Percentiles rank a stretch among this genome's conserved stretches.
These are phyloP conservation scores for Catagonus wagneri DNA, from an alignment of 2,113 vertebrate genomes.

Conservation along the genomic window DNA sequence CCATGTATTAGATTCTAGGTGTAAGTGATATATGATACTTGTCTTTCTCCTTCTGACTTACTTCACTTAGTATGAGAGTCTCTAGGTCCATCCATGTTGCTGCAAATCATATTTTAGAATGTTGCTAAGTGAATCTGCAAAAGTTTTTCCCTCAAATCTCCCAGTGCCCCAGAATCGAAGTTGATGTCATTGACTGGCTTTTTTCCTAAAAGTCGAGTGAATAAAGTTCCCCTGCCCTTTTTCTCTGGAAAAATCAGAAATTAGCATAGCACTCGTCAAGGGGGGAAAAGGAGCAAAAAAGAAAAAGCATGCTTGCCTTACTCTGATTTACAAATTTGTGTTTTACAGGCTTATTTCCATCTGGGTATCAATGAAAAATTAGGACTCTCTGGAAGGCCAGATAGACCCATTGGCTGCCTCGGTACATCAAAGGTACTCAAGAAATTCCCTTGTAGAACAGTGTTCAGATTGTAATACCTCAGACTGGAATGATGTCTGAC, in stretches of 20 bases:
- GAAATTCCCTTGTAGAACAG: background rate
- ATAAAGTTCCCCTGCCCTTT: background rate
- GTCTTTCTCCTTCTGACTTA: too few species aligned
- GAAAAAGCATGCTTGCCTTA: background rate
- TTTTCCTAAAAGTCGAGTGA: background rate
- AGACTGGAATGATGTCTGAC: background rate
- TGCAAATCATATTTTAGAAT: background rate
- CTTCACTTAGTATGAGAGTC: too few species aligned
- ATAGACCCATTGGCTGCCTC: constrained; percentile 97
- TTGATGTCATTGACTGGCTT: background rate
- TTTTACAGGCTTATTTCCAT: constrained; percentile 95
- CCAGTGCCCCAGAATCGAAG: background rate
- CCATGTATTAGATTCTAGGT: too few species aligned
- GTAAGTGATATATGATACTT: too few species aligned
- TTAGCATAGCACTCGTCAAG: background rate
- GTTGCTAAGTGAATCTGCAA: background rate
- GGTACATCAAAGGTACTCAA: constrained; percentile 96
- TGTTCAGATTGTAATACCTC: background rate
- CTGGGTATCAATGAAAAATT: constrained; percentile 97
- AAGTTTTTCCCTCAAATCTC: background rate
- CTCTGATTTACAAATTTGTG: constrained; percentile 34
- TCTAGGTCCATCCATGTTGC: too few species aligned
- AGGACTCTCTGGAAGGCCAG: constrained; percentile 95
- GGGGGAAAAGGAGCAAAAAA: background rate
- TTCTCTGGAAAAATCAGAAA: background rate